Evolutionary conservation across 1,140 invertebrate species (phyloP), one percentile per base, ranked within the genome.

Genomic region (Heliothis virescens): DNA sequence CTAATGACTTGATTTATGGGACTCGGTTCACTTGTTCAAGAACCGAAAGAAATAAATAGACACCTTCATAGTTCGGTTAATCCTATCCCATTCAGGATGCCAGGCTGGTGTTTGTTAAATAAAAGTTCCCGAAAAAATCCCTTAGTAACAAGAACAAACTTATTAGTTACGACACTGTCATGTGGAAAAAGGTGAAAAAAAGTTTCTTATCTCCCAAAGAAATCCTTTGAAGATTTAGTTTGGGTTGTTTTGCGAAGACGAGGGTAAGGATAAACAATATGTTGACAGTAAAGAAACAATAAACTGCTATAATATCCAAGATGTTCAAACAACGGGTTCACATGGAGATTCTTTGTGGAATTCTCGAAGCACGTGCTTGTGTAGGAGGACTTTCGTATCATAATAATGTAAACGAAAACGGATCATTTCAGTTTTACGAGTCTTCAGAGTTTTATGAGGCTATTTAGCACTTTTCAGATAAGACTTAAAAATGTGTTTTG

Each of bases 281-380:
- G n/a, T 34, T 57, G 13, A 11, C 3, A 4, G n/a, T 47, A 53
- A 53, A 71, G 69, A 72, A 72, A 72, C 52, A 41, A 67, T 67
- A 52, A 67, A 72, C 53, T 72, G 52, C n/a, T 53, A 50, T 72
- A 16, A 72, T 18, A 57, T 15, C 13, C 52, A 72, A 57, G 10
- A 55, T 57, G 69, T 72, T 55, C 53, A 55, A 41, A 55, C 26
- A 72, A 57, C 52, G 57, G 57, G 52, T 72, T 72, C 57, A 72
- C 69, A 72, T 13, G 50, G n/a, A 3, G 9, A n/a, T 71, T 71
- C 67, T 71, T 71, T 29, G 53, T 9, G 48, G 48, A 67, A 67
- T 48, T 21, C 16, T 48, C 3, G 60, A 41, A 63, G 62, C 62
- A 16, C 16, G 41, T 67, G 41, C 16, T 21, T 67, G 41, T 48